Percentiles rank a stretch among this genome's conserved stretches.
These are phyloP conservation scores for Calliphora vicina DNA, from an alignment of 1,140 invertebrate species.

Conservation along the genomic window DNA sequence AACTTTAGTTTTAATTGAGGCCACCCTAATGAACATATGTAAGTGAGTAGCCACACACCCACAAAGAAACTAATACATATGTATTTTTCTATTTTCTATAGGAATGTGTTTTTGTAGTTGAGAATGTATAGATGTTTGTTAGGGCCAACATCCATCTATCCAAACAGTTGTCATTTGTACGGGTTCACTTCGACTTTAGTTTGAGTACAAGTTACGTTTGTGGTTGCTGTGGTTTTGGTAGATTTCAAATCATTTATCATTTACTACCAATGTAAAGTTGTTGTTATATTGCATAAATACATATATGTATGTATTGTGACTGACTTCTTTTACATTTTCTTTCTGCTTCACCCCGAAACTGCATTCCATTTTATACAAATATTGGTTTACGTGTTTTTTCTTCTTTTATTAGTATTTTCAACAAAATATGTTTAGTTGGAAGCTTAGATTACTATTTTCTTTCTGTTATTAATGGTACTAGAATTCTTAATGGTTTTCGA, in stretches of 20 bases:
- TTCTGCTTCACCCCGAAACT: neutral
- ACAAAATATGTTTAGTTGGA: neutral
- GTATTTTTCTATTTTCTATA: no score
- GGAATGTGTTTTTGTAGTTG: no score
- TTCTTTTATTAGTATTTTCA: neutral
- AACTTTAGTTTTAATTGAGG: no score
- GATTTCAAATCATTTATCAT: constrained; percentile 1
- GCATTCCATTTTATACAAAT: neutral
- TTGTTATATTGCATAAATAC: neutral
- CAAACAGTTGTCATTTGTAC: constrained; percentile 5
- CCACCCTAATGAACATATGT: no score
- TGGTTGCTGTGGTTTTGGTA: neutral
- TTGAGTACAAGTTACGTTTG: constrained; percentile 5
- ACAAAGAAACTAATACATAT: no score
- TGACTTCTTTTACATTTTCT: neutral
- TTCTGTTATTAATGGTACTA: neutral
- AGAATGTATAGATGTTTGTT: no score
- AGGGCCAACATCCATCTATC: neutral
- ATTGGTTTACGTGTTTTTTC: neutral
- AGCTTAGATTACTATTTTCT: no score
- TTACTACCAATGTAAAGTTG: neutral
- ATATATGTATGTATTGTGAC: neutral
- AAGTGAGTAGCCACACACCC: no score
- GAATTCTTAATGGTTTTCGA: neutral
- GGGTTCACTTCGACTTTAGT: neutral